Evolutionary conservation across 1,140 invertebrate genomes (phyloP).

Genomic region (Phocides pigmalion): DNA sequence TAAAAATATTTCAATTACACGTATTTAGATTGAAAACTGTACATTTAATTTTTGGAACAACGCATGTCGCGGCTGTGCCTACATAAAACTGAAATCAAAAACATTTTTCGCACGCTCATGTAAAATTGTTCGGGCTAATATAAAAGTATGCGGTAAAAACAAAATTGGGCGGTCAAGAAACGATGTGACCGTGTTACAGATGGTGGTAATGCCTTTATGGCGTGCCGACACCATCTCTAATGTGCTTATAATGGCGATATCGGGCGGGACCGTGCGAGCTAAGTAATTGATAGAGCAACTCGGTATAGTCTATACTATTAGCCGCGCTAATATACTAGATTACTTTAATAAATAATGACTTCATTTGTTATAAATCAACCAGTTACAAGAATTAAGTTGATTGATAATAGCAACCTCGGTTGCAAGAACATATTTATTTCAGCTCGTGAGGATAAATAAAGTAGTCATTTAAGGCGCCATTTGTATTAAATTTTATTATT

Average conservation of each 20-base stretch:
- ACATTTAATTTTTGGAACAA: conserved; percentile 54
- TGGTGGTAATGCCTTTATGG: conserved; percentile 73
- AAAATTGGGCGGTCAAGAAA: conserved; percentile 74
- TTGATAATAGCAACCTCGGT: neutral
- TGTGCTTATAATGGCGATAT: conserved; percentile 77
- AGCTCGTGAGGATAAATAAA: neutral
- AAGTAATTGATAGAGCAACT: conserved; percentile 77
- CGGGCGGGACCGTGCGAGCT: conserved; percentile 59
- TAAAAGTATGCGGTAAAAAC: conserved; percentile 65
- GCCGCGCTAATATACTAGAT: conserved; percentile 57
- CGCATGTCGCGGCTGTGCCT: conserved; percentile 3
- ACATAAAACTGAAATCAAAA: conserved; percentile 37
- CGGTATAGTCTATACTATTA: conserved; percentile 61
- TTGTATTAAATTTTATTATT: neutral
- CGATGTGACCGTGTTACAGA: conserved; percentile 79
- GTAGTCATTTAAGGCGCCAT: neutral
- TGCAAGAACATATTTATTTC: neutral
- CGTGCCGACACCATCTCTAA: conserved; percentile 77
- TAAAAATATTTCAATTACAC: conserved; percentile 54
- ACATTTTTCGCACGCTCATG: conserved; percentile 69
- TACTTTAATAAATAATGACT: conserved; percentile 51
- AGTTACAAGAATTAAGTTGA: conserved; percentile 24
- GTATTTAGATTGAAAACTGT: conserved; percentile 71
- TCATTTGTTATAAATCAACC: conserved; percentile 42
- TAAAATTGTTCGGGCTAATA: conserved; percentile 56